phyloP scores from a whole-genome alignment of 2,888 invertebrate genomes.

The Cheilosia soror region DNA sequence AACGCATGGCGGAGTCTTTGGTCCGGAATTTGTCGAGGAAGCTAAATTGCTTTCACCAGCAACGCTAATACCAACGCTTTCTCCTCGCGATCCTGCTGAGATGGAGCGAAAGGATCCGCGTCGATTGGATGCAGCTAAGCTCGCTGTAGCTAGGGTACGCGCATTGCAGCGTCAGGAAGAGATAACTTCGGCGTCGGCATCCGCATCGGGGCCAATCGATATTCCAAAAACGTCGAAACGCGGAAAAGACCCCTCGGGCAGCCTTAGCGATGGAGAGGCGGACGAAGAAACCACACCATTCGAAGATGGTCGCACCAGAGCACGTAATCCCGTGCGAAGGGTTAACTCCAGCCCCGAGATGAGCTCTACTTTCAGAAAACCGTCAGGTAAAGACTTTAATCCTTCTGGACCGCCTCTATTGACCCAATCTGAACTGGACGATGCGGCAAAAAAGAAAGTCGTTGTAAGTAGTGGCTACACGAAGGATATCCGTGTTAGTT shows the following conservation, averaged over 20 bases:
- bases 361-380: constrained; percentile 92
- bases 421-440: constrained; percentile 77
- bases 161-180: constrained; percentile 83
- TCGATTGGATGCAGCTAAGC: constrained; percentile 70
- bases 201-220: constrained; percentile 86
- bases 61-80: constrained; percentile 31
- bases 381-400: constrained; percentile 71
- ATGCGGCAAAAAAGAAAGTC: constrained; percentile 84
- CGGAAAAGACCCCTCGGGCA: constrained; percentile 82
- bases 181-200: constrained; percentile 78
- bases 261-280: constrained; percentile 83
- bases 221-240: constrained; percentile 86
- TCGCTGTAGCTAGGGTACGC: constrained; percentile 78
- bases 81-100: constrained; percentile 56
- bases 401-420: constrained; percentile 58
- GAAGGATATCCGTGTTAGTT: constrained; percentile 93
- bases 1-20: constrained; percentile 83
- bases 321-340: constrained; percentile 92
- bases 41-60: constrained; percentile 68
- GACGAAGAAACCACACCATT: constrained; percentile 84
- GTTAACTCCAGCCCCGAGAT: constrained; percentile 97
- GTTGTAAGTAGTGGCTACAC: constrained; percentile 84
- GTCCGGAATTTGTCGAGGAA: constrained; percentile 80
- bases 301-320: constrained; percentile 84
- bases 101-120: constrained; percentile 48